These are phyloP conservation scores for Diachasma alloeum DNA, from an alignment of 1,140 invertebrate species.

Conservation along the genomic window DNA sequence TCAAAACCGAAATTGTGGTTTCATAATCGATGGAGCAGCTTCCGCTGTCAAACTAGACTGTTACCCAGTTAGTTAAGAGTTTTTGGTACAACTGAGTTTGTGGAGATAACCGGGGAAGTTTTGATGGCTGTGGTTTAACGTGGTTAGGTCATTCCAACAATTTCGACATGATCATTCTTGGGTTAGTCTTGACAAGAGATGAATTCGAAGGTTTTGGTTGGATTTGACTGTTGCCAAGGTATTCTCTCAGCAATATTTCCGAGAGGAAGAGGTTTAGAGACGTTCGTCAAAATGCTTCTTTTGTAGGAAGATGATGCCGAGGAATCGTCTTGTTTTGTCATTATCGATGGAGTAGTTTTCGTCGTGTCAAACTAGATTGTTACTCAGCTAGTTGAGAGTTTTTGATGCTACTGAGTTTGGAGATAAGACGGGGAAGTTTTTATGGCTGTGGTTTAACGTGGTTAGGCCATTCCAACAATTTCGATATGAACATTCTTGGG, in stretches of 20 bases:
- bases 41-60: neutral
- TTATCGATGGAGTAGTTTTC: too few species aligned
- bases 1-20: neutral
- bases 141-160: neutral
- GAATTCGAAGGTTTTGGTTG: neutral
- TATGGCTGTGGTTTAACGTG: neutral
- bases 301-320: too few species aligned
- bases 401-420: neutral
- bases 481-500: neutral
- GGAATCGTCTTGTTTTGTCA: too few species aligned
- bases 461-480: neutral
- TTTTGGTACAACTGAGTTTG: neutral
- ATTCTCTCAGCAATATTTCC: too few species aligned
- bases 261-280: too few species aligned
- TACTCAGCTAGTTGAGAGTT: conserved; percentile 2
- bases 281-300: too few species aligned
- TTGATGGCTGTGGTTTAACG: neutral
- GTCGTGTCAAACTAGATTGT: neutral
- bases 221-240: too few species aligned
- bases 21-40: neutral
- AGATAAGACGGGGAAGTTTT: neutral
- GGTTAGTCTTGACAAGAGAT: neutral
- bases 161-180: neutral
- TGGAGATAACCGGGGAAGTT: neutral
- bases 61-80: conserved; percentile 4